A percentile compares a stretch with the other conserved stretches of the same genome.
These are phyloP conservation scores for Orbicella faveolata DNA, from an alignment of 64 coral and sea anemone genomes.

Conservation along the genomic window DNA sequence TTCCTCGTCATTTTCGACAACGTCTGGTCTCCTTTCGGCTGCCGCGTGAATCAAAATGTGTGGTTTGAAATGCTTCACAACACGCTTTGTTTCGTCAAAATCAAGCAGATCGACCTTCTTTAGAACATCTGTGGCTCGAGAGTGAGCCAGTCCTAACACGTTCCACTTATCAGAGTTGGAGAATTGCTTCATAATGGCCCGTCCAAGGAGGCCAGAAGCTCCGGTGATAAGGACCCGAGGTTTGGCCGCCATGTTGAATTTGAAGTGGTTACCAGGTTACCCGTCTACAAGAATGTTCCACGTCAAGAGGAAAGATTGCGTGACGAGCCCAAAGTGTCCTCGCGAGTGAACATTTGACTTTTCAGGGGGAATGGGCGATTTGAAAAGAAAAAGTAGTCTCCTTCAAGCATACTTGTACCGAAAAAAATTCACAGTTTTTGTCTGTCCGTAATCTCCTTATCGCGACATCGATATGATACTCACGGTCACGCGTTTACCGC, in stretches of 20 bases:
- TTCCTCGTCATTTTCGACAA: slow-evolving; percentile 73
- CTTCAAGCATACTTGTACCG: no score
- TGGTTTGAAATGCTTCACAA: slow-evolving; percentile 73
- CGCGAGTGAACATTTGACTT: no score
- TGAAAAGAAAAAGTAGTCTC: no score
- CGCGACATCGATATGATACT: no score
- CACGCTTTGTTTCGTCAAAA: slow-evolving; percentile 61
- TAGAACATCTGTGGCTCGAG: slow-evolving; percentile 54
- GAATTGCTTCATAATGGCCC: slow-evolving; percentile 79
- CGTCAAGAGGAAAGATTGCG: no score
- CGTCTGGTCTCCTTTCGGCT: slow-evolving; percentile 77
- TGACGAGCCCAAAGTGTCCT: no score
- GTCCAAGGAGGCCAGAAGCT: slow-evolving; percentile 78
- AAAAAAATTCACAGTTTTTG: no score
- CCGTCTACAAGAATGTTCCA: background rate
- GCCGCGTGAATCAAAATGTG: slow-evolving; percentile 80
- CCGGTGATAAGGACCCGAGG: slow-evolving; percentile 73
- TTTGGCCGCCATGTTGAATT: slow-evolving; percentile 63
- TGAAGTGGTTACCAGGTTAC: slow-evolving; percentile 8
- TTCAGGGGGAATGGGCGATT: no score
- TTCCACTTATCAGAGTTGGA: slow-evolving; percentile 32
- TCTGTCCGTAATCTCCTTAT: no score
- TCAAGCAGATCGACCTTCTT: slow-evolving; percentile 81
- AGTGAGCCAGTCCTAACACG: slow-evolving; percentile 73
- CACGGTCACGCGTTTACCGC: no score